Percentiles rank a stretch among this genome's conserved stretches.
Evolutionary conservation across 2,888 invertebrate species (phyloP).

Genomic region (Slavum lentiscoides): DNA sequence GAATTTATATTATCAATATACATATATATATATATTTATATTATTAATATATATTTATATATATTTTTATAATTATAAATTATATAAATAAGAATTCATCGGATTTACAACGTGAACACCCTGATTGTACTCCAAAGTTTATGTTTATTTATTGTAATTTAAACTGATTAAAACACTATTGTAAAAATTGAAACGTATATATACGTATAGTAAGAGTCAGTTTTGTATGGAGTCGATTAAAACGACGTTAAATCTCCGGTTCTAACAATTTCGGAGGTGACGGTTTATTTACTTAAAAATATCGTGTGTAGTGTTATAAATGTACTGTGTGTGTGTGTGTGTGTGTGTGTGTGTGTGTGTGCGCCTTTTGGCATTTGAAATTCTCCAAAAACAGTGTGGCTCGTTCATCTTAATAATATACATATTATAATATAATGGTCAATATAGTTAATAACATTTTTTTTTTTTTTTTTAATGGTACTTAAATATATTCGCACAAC

Average conservation of each 20-base stretch:
- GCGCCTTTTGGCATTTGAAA: slow-evolving; percentile 8
- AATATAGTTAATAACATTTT: slow-evolving; percentile 10
- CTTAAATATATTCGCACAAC: slow-evolving; percentile 49
- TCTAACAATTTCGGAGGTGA: background rate
- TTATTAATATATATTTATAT: no score
- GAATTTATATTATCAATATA: slow-evolving; percentile 25
- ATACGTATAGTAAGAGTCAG: background rate
- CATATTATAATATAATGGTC: slow-evolving; percentile 23
- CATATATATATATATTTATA: background rate
- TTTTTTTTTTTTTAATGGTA: slow-evolving; percentile 23
- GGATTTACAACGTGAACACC: slow-evolving; percentile 43
- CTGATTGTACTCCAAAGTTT: slow-evolving; percentile 49
- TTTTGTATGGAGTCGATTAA: background rate
- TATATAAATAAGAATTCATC: slow-evolving; percentile 45
- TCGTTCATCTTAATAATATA: slow-evolving; percentile 16
- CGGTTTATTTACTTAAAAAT: slow-evolving; percentile 14
- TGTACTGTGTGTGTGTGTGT: background rate
- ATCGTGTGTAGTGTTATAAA: slow-evolving; percentile 6
- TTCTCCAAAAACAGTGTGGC: slow-evolving; percentile 12
- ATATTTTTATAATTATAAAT: slow-evolving; percentile 17
- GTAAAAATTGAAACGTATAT: slow-evolving; percentile 13
- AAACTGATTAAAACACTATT: slow-evolving; percentile 11
- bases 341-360: background rate
- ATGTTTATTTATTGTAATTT: slow-evolving; percentile 5
- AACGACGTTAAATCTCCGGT: background rate